phyloP scores from a whole-genome alignment of 92 coral and sea anemone species.

The Montipora capitata region DNA sequence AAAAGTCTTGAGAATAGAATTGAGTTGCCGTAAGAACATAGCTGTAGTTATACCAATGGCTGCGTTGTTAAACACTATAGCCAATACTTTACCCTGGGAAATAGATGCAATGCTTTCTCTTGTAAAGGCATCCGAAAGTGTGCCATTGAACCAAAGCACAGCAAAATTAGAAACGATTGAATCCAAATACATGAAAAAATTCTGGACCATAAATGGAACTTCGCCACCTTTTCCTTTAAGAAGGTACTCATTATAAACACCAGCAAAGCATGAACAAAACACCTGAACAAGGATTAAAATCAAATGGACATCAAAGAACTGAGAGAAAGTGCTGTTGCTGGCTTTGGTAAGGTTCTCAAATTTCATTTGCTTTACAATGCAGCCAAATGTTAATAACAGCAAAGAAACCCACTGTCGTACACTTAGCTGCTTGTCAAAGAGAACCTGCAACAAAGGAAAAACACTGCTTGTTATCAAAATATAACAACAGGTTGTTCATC shows the following conservation, averaged over 20 bases:
- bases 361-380: conserved; percentile 91
- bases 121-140: conserved; percentile 83
- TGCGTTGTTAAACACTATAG: conserved; percentile 91
- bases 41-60: conserved; percentile 97
- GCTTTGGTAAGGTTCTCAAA: conserved; percentile 59
- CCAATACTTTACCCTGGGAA: conserved; percentile 81
- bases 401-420: conserved; percentile 94
- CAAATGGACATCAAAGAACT: conserved; percentile 84
- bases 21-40: conserved; percentile 86
- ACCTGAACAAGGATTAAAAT: conserved; percentile 93
- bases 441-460: conserved; percentile 63
- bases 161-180: conserved; percentile 89
- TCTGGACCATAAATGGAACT: conserved; percentile 93
- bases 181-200: conserved; percentile 95
- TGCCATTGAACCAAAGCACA: conserved; percentile 82
- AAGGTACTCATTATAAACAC: conserved; percentile 98
- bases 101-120: conserved; percentile 83
- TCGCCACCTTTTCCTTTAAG: conserved; percentile 95
- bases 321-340: conserved; percentile 73
- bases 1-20: conserved; percentile 97
- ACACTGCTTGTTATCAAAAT: too few relatives aligned
- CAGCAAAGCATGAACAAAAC: conserved; percentile 98
- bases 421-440: conserved; percentile 89
- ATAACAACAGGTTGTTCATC: too few relatives aligned
- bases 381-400: conserved; percentile 88